phyloP scores from a whole-genome alignment of 2,797 vertebrate genomes.

The Xyrichtys novacula region DNA sequence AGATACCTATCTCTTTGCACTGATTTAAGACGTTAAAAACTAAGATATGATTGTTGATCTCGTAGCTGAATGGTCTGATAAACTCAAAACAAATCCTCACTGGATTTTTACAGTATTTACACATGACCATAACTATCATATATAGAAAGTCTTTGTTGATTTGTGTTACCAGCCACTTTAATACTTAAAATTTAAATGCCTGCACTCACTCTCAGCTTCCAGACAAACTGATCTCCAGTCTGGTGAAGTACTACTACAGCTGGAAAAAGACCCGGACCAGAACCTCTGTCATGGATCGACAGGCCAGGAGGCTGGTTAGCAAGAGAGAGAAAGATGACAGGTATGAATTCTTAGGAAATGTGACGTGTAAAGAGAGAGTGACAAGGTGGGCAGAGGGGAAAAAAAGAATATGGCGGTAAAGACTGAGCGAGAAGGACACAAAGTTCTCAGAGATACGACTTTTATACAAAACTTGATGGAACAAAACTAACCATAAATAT shows the following conservation, averaged over 20 bases:
- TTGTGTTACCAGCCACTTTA: no score
- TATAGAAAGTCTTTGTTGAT: no score
- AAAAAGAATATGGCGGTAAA: not conserved
- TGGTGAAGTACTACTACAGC: slow-evolving; percentile 95
- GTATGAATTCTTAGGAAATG: slow-evolving; percentile 52
- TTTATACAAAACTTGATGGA: no score
- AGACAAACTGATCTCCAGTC: slow-evolving; percentile 92
- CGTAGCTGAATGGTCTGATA: no score
- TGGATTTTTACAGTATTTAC: no score
- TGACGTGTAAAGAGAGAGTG: not conserved
- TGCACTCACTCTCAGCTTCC: slow-evolving; percentile 84
- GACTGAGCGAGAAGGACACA: not conserved
- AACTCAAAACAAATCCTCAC: no score
- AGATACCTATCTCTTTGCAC: no score
- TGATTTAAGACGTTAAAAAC: no score
- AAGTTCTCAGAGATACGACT: no score
- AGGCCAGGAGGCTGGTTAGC: slow-evolving; percentile 89
- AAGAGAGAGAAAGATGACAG: slow-evolving; percentile 92
- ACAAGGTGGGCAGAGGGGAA: not conserved
- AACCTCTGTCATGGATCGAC: slow-evolving; percentile 95
- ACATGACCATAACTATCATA: no score
- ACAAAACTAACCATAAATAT: no score
- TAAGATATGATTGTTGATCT: no score
- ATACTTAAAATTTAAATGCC: not conserved
- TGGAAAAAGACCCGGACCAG: slow-evolving; percentile 95